Evolutionary conservation across 2,797 vertebrate species (phyloP).

Genomic region (Notolabrus celidotus): DNA sequence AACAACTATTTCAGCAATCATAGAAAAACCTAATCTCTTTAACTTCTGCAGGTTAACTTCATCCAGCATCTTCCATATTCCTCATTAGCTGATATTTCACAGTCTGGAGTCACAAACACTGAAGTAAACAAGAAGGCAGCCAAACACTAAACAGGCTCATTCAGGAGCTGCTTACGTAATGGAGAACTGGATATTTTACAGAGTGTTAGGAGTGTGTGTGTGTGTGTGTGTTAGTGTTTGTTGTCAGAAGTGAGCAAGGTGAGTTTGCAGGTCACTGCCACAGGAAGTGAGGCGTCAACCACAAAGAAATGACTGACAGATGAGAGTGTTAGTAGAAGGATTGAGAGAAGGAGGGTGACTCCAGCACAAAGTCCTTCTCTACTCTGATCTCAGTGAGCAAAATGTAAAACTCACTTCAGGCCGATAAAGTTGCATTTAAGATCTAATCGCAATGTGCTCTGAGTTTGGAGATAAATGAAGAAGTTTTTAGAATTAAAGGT

Average conservation of each 20-base stretch:
- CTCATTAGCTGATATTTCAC: constrained; percentile 1
- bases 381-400: too few relatives aligned
- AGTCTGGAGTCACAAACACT: neutral
- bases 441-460: neutral
- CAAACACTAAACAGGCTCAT: neutral
- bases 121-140: neutral
- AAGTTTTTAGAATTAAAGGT: too few relatives aligned
- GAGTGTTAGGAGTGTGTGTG: constrained; percentile 9
- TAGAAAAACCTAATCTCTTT: neutral
- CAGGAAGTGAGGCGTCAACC: constrained; percentile 62
- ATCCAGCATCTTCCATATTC: neutral
- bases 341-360: constrained; percentile 5
- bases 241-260: too few relatives aligned
- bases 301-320: constrained; percentile 57
- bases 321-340: constrained; percentile 53
- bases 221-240: constrained; percentile 8
- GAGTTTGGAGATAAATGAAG: too few relatives aligned
- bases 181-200: neutral
- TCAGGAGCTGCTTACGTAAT: constrained; percentile 2
- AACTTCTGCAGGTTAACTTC: neutral
- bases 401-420: neutral
- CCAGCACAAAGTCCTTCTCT: neutral
- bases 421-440: neutral
- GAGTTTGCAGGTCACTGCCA: constrained; percentile 51
- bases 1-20: too few relatives aligned